Evolutionary conservation across 2,113 vertebrate species (phyloP).

Genomic region (Stomatorhinus ivindoensis): DNA sequence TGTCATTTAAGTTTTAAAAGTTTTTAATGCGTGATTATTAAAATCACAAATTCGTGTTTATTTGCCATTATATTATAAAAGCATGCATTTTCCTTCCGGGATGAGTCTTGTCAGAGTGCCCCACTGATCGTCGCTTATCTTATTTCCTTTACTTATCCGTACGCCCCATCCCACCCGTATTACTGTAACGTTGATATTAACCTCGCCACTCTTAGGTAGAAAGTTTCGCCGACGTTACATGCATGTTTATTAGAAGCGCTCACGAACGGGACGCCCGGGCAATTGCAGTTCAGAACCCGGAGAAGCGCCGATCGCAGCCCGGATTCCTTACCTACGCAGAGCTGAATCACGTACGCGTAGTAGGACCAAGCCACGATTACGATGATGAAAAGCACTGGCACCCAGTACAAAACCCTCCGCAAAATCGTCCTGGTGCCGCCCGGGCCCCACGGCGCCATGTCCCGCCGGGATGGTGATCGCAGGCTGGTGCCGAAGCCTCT

Average conservation of each 20-base stretch:
- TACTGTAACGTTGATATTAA: background rate
- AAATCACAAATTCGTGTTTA: background rate
- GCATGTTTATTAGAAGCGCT: background rate
- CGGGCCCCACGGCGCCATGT: constrained; percentile 48
- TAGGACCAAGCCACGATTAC: constrained; percentile 69
- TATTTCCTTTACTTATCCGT: background rate
- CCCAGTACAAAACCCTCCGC: constrained; percentile 62
- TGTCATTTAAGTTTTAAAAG: background rate
- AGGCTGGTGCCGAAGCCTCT: background rate
- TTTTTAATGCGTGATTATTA: background rate
- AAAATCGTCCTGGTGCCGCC: constrained; percentile 47
- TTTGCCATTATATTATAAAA: background rate
- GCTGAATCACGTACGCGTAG: constrained; percentile 67
- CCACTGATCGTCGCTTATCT: background rate
- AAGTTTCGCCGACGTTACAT: background rate
- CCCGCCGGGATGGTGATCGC: background rate
- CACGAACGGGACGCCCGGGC: background rate
- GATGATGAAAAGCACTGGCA: constrained; percentile 65
- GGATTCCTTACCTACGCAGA: constrained; percentile 60
- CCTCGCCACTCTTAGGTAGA: background rate
- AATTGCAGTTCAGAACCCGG: background rate
- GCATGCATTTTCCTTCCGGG: background rate
- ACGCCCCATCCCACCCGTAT: background rate
- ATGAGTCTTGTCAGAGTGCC: background rate
- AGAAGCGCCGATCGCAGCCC: no score